A percentile compares a stretch with the other conserved stretches of the same genome.
These are phyloP conservation scores for Pyxicephalus adspersus DNA, from an alignment of 2,113 vertebrate genomes.

Conservation along the genomic window DNA sequence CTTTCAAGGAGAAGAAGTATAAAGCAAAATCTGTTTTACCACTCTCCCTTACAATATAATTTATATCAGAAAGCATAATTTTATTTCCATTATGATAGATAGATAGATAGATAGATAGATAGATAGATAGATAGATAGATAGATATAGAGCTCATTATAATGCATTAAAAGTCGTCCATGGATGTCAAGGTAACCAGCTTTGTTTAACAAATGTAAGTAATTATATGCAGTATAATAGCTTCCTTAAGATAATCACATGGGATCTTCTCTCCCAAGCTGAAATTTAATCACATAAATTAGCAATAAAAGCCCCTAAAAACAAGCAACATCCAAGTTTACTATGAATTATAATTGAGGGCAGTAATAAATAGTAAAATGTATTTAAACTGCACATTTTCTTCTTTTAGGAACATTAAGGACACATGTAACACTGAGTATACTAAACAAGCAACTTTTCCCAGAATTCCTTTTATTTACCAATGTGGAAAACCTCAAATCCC, in stretches of 20 bases:
- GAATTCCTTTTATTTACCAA: constrained; percentile 29
- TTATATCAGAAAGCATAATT: no score
- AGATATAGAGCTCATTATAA: background rate
- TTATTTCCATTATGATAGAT: no score
- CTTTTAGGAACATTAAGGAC: constrained; percentile 5
- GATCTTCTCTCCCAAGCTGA: constrained; percentile 45
- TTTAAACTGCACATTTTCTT: constrained; percentile 5
- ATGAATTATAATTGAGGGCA: constrained; percentile 8
- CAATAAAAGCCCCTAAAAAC: constrained; percentile 45
- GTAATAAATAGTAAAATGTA: constrained; percentile 26
- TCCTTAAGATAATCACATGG: constrained; percentile 50
- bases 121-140: background rate
- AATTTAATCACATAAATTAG: constrained; percentile 55
- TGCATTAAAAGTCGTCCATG: background rate
- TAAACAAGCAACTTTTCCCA: background rate
- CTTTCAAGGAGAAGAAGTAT: no score
- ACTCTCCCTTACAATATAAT: no score
- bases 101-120: constrained; percentile 16
- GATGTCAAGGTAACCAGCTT: constrained; percentile 42
- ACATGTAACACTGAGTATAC: background rate
- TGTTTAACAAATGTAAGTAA: constrained; percentile 53
- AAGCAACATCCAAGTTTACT: constrained; percentile 34
- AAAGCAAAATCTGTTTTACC: no score
- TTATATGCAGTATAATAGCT: constrained; percentile 49
- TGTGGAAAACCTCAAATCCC: constrained; percentile 23